Conservation (phyloP, 2,797 vertebrate genomes). For the Halcyon badia region DNA sequence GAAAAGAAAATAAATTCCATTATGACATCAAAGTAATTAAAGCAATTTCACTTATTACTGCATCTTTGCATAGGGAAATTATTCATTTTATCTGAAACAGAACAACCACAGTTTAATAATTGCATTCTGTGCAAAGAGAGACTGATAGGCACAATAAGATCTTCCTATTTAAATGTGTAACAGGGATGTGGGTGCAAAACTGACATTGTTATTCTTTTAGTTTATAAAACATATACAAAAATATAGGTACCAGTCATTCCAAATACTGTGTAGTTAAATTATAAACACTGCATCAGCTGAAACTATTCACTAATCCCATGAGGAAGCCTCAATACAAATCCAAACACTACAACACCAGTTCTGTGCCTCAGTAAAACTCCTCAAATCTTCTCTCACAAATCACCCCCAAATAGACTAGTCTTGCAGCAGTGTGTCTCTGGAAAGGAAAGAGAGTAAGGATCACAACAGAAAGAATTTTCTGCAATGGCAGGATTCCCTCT, state of each 20-base stretch:
- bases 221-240: neutral
- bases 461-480: neutral
- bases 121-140: neutral
- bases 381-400: neutral
- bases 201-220: neutral
- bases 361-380: neutral
- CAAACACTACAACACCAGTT: neutral
- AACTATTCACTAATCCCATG: neutral
- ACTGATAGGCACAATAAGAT: neutral
- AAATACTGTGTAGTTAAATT: neutral
- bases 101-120: constrained; percentile 32
- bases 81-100: constrained; percentile 2
- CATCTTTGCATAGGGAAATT: constrained; percentile 3
- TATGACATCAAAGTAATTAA: constrained; percentile 15
- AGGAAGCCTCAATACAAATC: neutral
- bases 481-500: neutral
- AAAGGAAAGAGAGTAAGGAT: neutral
- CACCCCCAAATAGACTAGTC: neutral
- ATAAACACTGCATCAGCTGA: neutral
- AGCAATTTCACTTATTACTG: neutral
- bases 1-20: neutral
- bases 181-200: neutral
- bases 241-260: neutral
- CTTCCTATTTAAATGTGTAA: neutral
- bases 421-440: neutral